phyloP scores from a whole-genome alignment of 2,113 vertebrate genomes.

The Gallinago undulata region DNA sequence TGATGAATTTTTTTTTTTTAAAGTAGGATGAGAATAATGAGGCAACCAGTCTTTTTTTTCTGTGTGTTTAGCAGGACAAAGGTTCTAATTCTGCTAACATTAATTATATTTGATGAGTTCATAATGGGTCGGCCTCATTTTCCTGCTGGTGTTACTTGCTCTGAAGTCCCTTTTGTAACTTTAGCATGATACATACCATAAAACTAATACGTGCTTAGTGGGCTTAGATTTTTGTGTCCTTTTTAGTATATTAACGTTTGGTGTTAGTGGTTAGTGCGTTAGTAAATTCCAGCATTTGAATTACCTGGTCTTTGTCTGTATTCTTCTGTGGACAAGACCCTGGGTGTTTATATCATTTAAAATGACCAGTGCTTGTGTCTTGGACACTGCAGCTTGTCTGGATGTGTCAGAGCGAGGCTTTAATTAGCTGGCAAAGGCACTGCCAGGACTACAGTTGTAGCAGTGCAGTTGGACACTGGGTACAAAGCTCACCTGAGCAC shows the following conservation, averaged over 20 bases:
- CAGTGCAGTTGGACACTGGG: not conserved
- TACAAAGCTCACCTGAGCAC: not conserved
- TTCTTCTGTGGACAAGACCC: not conserved
- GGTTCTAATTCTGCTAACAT: not conserved
- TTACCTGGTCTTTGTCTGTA: not conserved
- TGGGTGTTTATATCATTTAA: not conserved
- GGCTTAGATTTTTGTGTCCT: not conserved
- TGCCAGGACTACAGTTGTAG: not conserved
- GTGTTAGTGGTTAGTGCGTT: not conserved
- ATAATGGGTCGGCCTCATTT: not conserved
- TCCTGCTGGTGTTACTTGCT: not conserved
- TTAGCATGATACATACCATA: rapidly evolving
- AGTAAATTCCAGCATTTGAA: not conserved
- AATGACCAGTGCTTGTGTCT: not conserved
- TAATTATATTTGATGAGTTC: not conserved
- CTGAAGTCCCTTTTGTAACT: not conserved
- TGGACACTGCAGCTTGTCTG: not conserved
- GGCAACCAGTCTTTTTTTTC: not conserved
- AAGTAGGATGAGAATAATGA: constrained; percentile 20
- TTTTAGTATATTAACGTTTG: not conserved
- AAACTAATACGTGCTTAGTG: not conserved
- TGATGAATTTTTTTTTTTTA: not conserved
- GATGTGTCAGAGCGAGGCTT: not conserved
- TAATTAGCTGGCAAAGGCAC: not conserved
- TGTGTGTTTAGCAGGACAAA: not conserved